A percentile compares a stretch with the other conserved stretches of the same genome.
phyloP scores from a whole-genome alignment of 2,888 invertebrate species.

The Agrochola circellaris region DNA sequence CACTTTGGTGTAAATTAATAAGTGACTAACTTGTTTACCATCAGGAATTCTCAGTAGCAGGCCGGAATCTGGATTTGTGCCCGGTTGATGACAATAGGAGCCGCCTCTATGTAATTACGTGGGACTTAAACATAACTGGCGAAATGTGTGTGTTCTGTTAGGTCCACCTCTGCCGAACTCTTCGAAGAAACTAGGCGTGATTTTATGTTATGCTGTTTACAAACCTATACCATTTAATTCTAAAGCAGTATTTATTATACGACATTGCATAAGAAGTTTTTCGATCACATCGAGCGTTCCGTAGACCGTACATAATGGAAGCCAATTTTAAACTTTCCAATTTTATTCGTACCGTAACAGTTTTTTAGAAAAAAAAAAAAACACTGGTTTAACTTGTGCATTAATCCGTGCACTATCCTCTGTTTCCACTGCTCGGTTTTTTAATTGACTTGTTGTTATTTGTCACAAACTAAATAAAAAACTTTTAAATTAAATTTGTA shows the following conservation, averaged over 20 bases:
- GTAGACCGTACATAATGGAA: conserved; percentile 23
- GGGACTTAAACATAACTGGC: background rate
- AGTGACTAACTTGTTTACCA: background rate
- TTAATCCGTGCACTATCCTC: conserved; percentile 6
- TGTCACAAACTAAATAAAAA: background rate
- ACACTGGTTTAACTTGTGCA: background rate
- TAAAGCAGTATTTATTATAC: conserved; percentile 28
- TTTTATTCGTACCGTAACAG: conserved; percentile 11
- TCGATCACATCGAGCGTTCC: conserved; percentile 26
- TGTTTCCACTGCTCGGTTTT: background rate
- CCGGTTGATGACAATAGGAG: background rate
- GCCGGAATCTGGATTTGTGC: background rate
- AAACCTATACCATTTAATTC: background rate
- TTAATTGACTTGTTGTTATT: background rate
- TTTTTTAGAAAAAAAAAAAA: conserved; percentile 10
- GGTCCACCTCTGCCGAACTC: background rate
- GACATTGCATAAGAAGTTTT: conserved; percentile 34
- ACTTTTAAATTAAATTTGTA: background rate
- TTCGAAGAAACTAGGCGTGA: background rate
- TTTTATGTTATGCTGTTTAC: background rate
- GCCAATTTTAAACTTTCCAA: conserved; percentile 52
- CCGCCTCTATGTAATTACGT: background rate
- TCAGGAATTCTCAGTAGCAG: background rate
- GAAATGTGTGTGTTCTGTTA: background rate
- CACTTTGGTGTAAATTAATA: background rate